These are phyloP conservation scores for Eulithis prunata DNA, from an alignment of 2,888 invertebrate species.

Conservation along the genomic window DNA sequence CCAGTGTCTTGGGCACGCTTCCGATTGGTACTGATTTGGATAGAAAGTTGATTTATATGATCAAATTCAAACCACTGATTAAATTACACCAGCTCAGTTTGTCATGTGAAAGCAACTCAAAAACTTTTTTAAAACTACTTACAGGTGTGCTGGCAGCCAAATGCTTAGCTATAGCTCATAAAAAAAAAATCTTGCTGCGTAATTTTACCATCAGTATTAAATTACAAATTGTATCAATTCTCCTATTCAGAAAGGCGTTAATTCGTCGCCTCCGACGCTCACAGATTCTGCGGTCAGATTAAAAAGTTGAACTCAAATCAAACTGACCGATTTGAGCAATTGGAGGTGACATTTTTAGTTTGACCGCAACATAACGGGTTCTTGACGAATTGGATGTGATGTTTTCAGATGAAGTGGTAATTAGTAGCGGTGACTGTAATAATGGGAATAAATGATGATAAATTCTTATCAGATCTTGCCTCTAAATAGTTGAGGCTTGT, in stretches of 20 bases:
- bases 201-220: conserved; percentile 31
- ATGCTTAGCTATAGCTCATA: too few relatives aligned
- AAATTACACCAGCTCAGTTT: background rate
- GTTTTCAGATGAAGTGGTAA: conserved; percentile 26
- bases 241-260: conserved; percentile 42
- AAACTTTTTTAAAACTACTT: background rate
- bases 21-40: too few relatives aligned
- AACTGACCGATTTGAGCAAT: conserved; percentile 33
- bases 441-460: conserved; percentile 21
- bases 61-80: background rate
- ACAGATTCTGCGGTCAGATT: conserved; percentile 43
- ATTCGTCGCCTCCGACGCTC: conserved; percentile 30
- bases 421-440: conserved; percentile 17
- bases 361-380: conserved; percentile 29
- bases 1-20: too few relatives aligned
- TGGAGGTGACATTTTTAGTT: conserved; percentile 34
- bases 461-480: conserved; percentile 13
- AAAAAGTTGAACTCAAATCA: conserved; percentile 34
- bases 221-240: conserved; percentile 41
- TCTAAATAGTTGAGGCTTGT: conserved; percentile 7
- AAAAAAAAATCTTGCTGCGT: too few relatives aligned
- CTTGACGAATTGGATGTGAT: conserved; percentile 27
- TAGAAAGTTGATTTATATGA: too few relatives aligned
- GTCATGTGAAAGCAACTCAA: background rate
- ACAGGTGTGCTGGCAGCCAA: too few relatives aligned